phyloP scores from a whole-genome alignment of 2,797 vertebrate genomes.

The Cyclopterus lumpus region DNA sequence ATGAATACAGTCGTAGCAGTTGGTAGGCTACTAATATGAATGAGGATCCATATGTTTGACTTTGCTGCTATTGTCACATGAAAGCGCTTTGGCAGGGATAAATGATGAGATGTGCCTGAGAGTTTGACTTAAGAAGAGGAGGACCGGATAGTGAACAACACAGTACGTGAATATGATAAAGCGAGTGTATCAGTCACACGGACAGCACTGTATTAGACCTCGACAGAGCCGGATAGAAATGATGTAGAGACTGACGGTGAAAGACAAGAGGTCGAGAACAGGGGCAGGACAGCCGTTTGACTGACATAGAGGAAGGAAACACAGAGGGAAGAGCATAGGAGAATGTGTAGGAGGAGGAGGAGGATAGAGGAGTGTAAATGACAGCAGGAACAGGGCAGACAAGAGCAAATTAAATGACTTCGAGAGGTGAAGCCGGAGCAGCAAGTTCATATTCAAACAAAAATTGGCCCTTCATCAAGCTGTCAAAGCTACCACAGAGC shows the following conservation, averaged over 20 bases:
- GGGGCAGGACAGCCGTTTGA: slow-evolving; percentile 22
- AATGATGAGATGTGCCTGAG: not conserved
- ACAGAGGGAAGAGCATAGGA: slow-evolving; percentile 5
- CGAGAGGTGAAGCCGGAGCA: slow-evolving; percentile 31
- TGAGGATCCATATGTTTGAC: not conserved
- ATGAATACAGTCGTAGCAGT: not conserved
- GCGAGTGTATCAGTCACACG: slow-evolving; percentile 15
- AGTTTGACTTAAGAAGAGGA: not conserved
- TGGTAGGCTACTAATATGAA: not conserved
- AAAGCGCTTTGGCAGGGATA: not conserved
- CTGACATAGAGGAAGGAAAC: slow-evolving; percentile 1
- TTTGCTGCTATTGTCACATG: not conserved
- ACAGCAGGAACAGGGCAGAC: slow-evolving; percentile 29
- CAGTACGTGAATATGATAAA: not conserved
- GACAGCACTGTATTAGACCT: slow-evolving; percentile 29
- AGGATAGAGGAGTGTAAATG: slow-evolving; percentile 24
- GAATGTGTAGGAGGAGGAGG: not conserved
- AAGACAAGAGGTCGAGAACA: slow-evolving; percentile 28
- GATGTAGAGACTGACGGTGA: not conserved
- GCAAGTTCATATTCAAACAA: slow-evolving; percentile 18
- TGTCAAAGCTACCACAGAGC: too few relatives aligned
- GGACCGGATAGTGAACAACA: not conserved
- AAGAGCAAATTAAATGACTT: slow-evolving; percentile 40
- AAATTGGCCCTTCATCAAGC: not conserved
- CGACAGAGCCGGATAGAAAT: not conserved